Evolutionary conservation across 2,113 vertebrate species (phyloP).

Genomic region (Ginglymostoma cirratum): DNA sequence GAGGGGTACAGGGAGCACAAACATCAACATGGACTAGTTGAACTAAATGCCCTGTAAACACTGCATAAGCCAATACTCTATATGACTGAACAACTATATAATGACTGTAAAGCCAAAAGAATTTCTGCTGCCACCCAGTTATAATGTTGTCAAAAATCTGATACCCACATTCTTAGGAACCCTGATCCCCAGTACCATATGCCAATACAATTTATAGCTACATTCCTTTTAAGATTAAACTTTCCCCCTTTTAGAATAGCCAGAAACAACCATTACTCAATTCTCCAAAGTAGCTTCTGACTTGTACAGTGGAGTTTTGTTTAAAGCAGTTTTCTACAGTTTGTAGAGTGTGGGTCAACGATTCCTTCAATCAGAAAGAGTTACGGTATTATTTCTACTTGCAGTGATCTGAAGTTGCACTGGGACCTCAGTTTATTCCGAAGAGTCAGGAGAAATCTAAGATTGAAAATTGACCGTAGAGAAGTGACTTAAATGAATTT

Average conservation of each 20-base stretch:
- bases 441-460: background rate
- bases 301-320: background rate
- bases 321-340: background rate
- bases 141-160: background rate
- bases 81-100: background rate
- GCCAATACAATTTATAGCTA: background rate
- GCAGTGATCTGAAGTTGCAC: background rate
- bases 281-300: background rate
- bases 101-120: background rate
- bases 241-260: background rate
- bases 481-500: slow-evolving; percentile 28
- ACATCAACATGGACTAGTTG: background rate
- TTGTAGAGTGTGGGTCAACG: background rate
- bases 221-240: background rate
- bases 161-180: background rate
- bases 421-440: background rate
- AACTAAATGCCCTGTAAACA: background rate
- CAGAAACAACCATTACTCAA: background rate
- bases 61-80: background rate
- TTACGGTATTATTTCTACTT: background rate
- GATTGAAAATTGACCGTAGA: background rate
- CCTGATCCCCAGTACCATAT: background rate
- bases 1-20: background rate
- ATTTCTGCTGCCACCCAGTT: background rate
- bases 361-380: background rate